phyloP scores from a whole-genome alignment of 1,140 invertebrate species.

The Drosophila truncata region DNA sequence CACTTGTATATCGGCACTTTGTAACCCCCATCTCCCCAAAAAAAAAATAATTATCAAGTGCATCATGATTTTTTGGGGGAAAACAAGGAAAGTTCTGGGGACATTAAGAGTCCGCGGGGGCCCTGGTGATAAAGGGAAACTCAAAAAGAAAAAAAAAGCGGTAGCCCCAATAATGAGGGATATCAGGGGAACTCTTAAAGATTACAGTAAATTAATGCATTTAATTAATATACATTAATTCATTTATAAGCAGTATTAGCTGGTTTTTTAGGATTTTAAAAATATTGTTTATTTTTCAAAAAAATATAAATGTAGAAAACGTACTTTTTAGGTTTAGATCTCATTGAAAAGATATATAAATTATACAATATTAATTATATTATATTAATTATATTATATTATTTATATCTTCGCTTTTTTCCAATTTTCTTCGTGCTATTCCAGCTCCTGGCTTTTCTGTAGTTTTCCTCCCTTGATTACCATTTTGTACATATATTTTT shows the following conservation, averaged over 20 bases:
- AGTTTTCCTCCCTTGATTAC: not conserved
- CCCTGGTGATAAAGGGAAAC: not conserved
- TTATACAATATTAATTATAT: too few species aligned
- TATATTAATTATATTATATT: too few species aligned
- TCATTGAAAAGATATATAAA: too few species aligned
- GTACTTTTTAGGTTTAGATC: too few species aligned
- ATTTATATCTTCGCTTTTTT: not conserved
- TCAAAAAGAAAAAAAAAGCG: not conserved
- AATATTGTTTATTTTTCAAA: too few species aligned
- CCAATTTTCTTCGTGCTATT: not conserved
- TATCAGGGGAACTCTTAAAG: not conserved
- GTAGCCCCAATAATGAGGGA: not conserved
- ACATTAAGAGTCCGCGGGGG: slow-evolving; percentile 6
- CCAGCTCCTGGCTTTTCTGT: not conserved
- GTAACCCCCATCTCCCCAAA: not conserved
- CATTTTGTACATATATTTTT: not conserved
- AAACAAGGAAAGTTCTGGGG: not conserved
- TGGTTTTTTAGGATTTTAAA: too few species aligned
- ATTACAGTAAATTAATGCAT: not conserved
- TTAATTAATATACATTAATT: not conserved
- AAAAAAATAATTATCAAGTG: slow-evolving; percentile 25
- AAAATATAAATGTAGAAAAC: too few species aligned
- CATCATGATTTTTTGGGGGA: slow-evolving; percentile 1
- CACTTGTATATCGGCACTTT: slow-evolving; percentile 58
- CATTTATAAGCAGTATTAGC: too few species aligned